Evolutionary conservation across 53 echinoderm and acorn worm species (phyloP), one percentile per base, ranked within the genome.

Genomic region (Stichopus horrens): DNA sequence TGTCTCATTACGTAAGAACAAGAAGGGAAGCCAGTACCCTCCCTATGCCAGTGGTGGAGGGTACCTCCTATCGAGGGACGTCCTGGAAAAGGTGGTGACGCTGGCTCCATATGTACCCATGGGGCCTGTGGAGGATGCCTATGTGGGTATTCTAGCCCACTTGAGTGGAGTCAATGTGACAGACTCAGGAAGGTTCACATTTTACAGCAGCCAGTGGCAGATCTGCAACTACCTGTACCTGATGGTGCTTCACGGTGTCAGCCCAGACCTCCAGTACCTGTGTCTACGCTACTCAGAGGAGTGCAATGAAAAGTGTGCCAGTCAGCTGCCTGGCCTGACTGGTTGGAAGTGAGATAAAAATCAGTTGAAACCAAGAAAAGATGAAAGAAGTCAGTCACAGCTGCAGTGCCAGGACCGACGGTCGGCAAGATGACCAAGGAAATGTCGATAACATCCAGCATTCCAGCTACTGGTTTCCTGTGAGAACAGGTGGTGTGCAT

Each of bases 171-270:
- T 88, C n/a, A 76, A 74, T 23, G 96, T 96, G 5, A 18, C 91
- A 10, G 94, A 99, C 80, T 93, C 99, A 5, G 89, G 93, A 19
- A 93, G 99, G 51, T 99, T 99, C 57, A 93, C 96, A 23, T 90
- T 96, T 57, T 92, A 93, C 74, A 99, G 94, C 77, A 75, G 88
- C 57, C 96, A 96, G 63, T 99, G 99, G 99, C 93, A 89, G 7
- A 83, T 96, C 22, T 99, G 99, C 76, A 99, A 99, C 88, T 99
- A 93, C 74, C 88, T 96, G 23, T 99, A 94, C 75, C 79, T 99
- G 16, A 82, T 99, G 68, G 96, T 99, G 1, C 88, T 99, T 10
- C 99, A 99, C 52, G 91, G 83, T 18, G 85, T 99, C 53, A 86
- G 82, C 1, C 94, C 96, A 0, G 99, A 96, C 75, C 93, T 93